A percentile compares a stretch with the other conserved stretches of the same genome.
phyloP scores from a whole-genome alignment of 2,888 invertebrate species.

The Lymantria dispar region DNA sequence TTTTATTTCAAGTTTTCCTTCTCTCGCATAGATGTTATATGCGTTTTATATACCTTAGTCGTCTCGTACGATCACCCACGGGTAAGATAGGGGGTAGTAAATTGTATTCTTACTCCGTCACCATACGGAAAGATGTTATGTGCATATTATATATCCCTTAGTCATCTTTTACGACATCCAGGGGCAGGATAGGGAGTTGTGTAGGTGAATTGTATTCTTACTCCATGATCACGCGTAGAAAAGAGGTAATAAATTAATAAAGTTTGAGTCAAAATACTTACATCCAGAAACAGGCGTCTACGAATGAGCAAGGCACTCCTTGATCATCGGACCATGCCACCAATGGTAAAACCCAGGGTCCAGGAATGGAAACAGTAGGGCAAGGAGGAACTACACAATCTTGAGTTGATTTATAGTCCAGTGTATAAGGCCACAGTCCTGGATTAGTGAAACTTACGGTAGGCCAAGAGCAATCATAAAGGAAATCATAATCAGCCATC shows the following conservation, averaged over 20 bases:
- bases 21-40: too few relatives aligned
- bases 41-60: too few relatives aligned
- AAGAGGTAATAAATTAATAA: not conserved
- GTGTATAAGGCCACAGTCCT: slow-evolving; percentile 86
- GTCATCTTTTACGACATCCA: too few relatives aligned
- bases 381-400: slow-evolving; percentile 82
- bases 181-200: too few relatives aligned
- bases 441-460: slow-evolving; percentile 59
- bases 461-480: slow-evolving; percentile 85
- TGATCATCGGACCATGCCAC: slow-evolving; percentile 74
- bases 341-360: slow-evolving; percentile 86
- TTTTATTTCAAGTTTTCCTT: too few relatives aligned
- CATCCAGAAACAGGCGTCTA: slow-evolving; percentile 77
- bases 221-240: too few relatives aligned
- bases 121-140: too few relatives aligned
- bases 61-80: too few relatives aligned
- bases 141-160: too few relatives aligned
- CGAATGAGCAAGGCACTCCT: slow-evolving; percentile 80
- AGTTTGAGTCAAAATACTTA: slow-evolving; percentile 47
- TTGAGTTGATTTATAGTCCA: slow-evolving; percentile 82
- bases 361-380: slow-evolving; percentile 80
- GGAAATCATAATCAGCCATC: slow-evolving; percentile 70
- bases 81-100: too few relatives aligned
- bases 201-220: too few relatives aligned
- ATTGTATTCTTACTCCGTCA: too few relatives aligned